A percentile compares a stretch with the other conserved stretches of the same genome.
Evolutionary conservation across 1,140 invertebrate genomes (phyloP).

Genomic region (Musca vetustissima): DNA sequence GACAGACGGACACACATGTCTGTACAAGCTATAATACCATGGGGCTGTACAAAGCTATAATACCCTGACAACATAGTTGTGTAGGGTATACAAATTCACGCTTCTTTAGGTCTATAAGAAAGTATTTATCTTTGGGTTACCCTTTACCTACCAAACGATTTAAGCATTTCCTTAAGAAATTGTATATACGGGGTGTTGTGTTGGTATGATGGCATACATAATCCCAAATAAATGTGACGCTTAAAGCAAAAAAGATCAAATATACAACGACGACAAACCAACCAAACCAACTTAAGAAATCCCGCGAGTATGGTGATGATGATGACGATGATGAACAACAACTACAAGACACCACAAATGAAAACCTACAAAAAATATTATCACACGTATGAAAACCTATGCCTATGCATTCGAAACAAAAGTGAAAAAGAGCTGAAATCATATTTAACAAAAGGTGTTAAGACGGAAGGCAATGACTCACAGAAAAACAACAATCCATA

Average conservation of each 20-base stretch:
- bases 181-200: too few relatives aligned
- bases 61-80: too few relatives aligned
- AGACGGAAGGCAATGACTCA: constrained; percentile 22
- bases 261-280: not conserved
- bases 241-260: constrained; percentile 23
- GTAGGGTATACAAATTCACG: too few relatives aligned
- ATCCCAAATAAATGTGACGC: constrained; percentile 44
- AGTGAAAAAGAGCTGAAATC: not conserved
- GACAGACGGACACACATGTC: too few relatives aligned
- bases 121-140: too few relatives aligned
- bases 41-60: too few relatives aligned
- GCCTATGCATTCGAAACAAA: too few relatives aligned
- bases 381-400: constrained; percentile 3
- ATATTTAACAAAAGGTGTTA: constrained; percentile 14
- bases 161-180: constrained; percentile 11
- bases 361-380: constrained; percentile 1
- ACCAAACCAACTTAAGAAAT: not conserved
- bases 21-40: too few relatives aligned
- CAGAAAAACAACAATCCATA: not conserved
- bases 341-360: not conserved
- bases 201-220: constrained; percentile 35
- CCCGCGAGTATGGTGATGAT: too few relatives aligned
- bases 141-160: not conserved
- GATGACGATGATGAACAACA: too few relatives aligned
- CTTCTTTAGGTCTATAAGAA: too few relatives aligned